phyloP scores from a whole-genome alignment of 2,797 vertebrate genomes.

The Odontamblyopus lacepedii region DNA sequence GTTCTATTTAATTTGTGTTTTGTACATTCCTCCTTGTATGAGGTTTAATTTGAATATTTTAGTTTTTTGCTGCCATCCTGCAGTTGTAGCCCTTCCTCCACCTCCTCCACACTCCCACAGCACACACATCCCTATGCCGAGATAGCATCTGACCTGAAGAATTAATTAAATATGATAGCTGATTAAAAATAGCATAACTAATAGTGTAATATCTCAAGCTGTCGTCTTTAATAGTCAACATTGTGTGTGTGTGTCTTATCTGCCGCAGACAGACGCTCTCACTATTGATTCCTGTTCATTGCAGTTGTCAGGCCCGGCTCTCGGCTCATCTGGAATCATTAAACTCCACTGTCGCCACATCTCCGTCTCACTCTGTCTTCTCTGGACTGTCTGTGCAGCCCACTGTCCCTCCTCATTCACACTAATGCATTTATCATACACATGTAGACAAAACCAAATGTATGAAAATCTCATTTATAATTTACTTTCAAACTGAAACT shows the following conservation, averaged over 20 bases:
- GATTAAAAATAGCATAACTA: conserved; percentile 99
- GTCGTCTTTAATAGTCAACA: conserved; percentile 99
- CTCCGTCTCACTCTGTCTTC: conserved; percentile 10
- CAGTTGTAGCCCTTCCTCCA: conserved; percentile 20
- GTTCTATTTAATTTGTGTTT: not conserved
- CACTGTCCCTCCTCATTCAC: conserved; percentile 3
- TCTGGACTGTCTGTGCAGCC: conserved; percentile 38
- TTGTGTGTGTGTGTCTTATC: conserved; percentile 99
- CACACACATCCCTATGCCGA: conserved; percentile 33
- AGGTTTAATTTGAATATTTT: conserved; percentile 9
- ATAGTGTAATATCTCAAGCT: conserved; percentile 99
- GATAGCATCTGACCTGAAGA: conserved; percentile 95
- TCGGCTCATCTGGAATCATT: conserved; percentile 99
- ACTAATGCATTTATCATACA: conserved; percentile 8
- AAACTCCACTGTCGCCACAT: conserved; percentile 73
- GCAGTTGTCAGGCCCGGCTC: conserved; percentile 90
- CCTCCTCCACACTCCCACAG: conserved; percentile 1
- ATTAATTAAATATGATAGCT: conserved; percentile 99
- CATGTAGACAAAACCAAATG: not conserved
- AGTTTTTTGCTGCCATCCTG: conserved; percentile 44
- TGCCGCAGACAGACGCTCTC: conserved; percentile 95
- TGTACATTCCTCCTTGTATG: not conserved
- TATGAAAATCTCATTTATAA: not conserved
- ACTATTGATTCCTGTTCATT: conserved; percentile 99
- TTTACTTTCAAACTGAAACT: not conserved